Evolutionary conservation across 2,797 vertebrate species (phyloP).

Genomic region (Sebastes diploproa): DNA sequence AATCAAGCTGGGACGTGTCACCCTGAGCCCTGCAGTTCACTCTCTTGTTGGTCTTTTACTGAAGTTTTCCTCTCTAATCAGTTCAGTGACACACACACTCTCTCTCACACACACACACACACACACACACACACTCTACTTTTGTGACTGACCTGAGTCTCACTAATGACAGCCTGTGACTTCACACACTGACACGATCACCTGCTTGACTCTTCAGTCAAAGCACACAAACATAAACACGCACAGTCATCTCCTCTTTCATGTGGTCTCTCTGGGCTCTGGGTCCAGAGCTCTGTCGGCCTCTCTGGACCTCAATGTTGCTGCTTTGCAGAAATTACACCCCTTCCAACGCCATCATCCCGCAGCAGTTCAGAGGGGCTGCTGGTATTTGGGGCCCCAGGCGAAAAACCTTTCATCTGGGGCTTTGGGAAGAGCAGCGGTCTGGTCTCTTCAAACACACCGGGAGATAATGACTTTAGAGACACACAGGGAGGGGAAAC

Average conservation of each 20-base stretch:
- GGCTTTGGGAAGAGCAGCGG: constrained; percentile 67
- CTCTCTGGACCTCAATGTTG: constrained; percentile 44
- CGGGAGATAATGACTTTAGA: constrained; percentile 70
- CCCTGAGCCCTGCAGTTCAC: constrained; percentile 26
- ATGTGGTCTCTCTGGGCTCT: constrained; percentile 33
- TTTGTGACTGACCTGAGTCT: constrained; percentile 33
- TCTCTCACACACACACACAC: neutral
- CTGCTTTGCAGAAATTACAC: constrained; percentile 69
- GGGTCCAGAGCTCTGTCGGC: constrained; percentile 16
- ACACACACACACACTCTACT: constrained; percentile 11
- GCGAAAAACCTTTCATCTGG: constrained; percentile 80
- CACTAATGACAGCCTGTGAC: constrained; percentile 56
- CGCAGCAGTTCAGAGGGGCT: constrained; percentile 65
- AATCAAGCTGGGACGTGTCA: constrained; percentile 46
- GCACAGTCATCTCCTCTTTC: constrained; percentile 36
- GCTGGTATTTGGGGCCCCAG: constrained; percentile 78
- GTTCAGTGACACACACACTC: constrained; percentile 15
- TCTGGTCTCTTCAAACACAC: constrained; percentile 74
- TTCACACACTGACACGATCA: constrained; percentile 40
- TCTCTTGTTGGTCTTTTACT: constrained; percentile 45
- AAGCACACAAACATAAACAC: constrained; percentile 25
- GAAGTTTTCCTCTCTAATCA: constrained; percentile 59
- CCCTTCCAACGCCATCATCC: constrained; percentile 34
- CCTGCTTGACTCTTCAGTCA: constrained; percentile 30
- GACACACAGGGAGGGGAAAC: constrained; percentile 46